phyloP scores from a whole-genome alignment of 2,797 vertebrate genomes.

The Poeciliopsis turneri region DNA sequence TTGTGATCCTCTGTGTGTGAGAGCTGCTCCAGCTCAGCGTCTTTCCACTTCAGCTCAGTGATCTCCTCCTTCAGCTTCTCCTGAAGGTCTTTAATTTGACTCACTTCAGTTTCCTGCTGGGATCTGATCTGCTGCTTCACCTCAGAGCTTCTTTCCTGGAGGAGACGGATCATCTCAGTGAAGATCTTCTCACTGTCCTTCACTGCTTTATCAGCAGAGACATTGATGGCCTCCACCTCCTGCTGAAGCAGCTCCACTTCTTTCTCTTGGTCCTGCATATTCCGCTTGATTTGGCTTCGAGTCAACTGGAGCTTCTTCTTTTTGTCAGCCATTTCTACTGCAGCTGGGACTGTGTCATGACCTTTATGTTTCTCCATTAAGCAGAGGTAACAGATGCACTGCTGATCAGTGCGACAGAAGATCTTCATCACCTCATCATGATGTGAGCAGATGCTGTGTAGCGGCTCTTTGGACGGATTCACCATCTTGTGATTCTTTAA shows the following conservation, averaged over 20 bases:
- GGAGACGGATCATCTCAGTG: neutral
- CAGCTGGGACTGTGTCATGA: too few species aligned
- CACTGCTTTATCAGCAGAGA: too few species aligned
- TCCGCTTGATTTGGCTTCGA: neutral
- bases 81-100: neutral
- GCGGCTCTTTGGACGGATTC: neutral
- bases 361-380: too few species aligned
- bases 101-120: neutral
- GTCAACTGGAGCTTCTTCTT: too few species aligned
- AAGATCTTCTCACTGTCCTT: slow-evolving; percentile 5
- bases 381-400: too few species aligned
- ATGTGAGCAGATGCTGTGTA: slow-evolving; percentile 2
- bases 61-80: neutral
- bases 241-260: too few species aligned
- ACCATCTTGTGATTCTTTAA: neutral
- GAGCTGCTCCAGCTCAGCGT: neutral
- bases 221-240: too few species aligned
- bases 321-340: too few species aligned
- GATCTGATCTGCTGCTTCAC: slow-evolving; percentile 2
- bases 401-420: neutral
- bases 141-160: neutral
- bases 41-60: neutral
- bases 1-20: neutral
- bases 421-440: slow-evolving; percentile 19
- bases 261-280: too few species aligned